Evolutionary conservation across 2,113 vertebrate species (phyloP).

Genomic region (Lanius collurio): DNA sequence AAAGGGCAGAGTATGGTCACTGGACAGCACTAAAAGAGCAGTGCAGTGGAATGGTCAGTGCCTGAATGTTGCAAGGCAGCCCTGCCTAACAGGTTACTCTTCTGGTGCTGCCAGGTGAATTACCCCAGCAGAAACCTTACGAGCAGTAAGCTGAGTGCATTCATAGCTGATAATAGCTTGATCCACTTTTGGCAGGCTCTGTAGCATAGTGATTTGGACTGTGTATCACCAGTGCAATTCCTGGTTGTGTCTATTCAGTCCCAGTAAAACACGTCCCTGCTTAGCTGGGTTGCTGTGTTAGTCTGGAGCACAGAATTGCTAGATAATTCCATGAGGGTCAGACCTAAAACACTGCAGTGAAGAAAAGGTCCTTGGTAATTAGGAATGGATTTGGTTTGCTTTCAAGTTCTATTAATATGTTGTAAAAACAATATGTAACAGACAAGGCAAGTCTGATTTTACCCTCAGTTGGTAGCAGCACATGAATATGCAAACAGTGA

Average conservation of each 20-base stretch:
- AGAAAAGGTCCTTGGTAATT: not conserved
- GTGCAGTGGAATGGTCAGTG: not conserved
- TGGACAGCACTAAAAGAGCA: not conserved
- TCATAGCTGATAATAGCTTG: not conserved
- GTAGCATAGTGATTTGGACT: not conserved
- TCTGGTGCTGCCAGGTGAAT: not conserved
- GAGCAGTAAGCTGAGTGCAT: not conserved
- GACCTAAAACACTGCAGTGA: not conserved
- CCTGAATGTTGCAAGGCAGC: not conserved
- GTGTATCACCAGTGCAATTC: not conserved
- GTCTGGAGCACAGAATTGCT: not conserved
- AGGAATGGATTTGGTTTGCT: not conserved
- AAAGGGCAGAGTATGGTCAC: not conserved
- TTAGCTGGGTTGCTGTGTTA: not conserved
- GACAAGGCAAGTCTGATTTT: not conserved
- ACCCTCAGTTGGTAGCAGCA: not conserved
- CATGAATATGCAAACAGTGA: not conserved
- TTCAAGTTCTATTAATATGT: not conserved
- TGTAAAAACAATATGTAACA: not conserved
- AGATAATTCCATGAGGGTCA: not conserved
- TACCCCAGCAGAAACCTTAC: not conserved
- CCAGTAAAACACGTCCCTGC: not conserved
- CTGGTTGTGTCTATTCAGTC: not conserved
- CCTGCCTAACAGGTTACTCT: not conserved
- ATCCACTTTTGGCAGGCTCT: not conserved